Base-by-base conservation (phyloP, 2,888 invertebrate species). In the Alviniconcha strummeri region DNA sequence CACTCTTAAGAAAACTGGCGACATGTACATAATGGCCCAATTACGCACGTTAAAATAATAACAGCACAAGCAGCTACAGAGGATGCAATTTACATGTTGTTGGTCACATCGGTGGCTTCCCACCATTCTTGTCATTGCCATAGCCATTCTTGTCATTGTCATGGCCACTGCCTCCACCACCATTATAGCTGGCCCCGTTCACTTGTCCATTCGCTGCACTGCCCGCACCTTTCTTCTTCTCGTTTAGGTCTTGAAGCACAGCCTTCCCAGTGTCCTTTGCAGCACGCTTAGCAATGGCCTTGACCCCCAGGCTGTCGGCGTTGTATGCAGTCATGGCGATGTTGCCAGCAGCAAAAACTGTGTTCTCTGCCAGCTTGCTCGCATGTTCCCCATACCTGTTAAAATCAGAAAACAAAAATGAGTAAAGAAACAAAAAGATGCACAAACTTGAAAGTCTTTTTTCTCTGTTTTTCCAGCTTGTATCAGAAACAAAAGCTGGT, bases 301-400 rank as follows among this genome's bases (percentile, higher is more conserved):
- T 96, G 11, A 96, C 95, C 5, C 96, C 96, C 7, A 97, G 94
- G 86, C 95, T 94, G 90, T 95, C 95, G 0, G 96, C 94, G 93
- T 96, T 96, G 89, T 95, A 95, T 56, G 95, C 95, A 4, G 96
- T 95, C 89, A 95, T 94, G 67, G 95, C 95, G 0, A 96, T 95
- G 93, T 97, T 96, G 11, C 96, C 96, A 7, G 96, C 95, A 0
- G 96, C 95, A 89, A 95, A 95, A 77, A 97, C 94, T 0, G 96
- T 95, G 89, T 96, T 95, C 77, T 95, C 95, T 0, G 96, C 95
- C 6, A 96, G 94, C 85, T 94, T 94, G 1, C 96, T 96, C 56
- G 96, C 96, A 19, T 96, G 95, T 15, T 94, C 93, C 0, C 97
- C 96, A 93, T 96, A 96, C 91, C 96, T 96, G 88, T 36, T 11